Percentiles rank a stretch among this genome's conserved stretches.
These are phyloP conservation scores for Psittacula cyanocephala DNA, from an alignment of 2,113 vertebrate genomes.

Conservation along the genomic window DNA sequence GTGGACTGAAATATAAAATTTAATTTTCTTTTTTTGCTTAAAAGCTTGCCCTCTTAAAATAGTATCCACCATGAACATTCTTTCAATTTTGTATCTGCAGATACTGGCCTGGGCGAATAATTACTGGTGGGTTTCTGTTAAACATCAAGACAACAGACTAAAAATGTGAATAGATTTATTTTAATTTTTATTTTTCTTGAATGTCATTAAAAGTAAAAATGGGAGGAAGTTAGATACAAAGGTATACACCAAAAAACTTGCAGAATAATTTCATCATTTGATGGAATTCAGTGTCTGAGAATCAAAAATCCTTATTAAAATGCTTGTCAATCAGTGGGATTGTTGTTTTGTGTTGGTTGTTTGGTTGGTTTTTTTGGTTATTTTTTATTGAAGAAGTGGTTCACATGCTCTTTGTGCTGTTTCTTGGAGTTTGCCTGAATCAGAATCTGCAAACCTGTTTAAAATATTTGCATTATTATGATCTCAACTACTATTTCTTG, in stretches of 20 bases:
- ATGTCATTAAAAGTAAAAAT: not conserved
- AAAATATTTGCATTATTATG: not conserved
- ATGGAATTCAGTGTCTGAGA: not conserved
- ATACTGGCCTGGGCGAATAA: not conserved
- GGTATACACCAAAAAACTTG: not conserved
- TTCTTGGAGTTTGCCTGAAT: not conserved
- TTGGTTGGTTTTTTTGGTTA: not conserved
- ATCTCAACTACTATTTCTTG: not conserved
- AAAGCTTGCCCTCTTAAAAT: not conserved
- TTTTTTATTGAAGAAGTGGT: not conserved
- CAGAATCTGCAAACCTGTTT: not conserved
- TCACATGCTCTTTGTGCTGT: not conserved
- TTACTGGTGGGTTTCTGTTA: not conserved
- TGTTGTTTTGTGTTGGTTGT: not conserved
- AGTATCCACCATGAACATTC: not conserved
- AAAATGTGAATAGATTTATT: not conserved
- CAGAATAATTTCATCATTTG: not conserved
- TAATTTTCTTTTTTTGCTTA: not conserved
- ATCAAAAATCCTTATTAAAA: not conserved
- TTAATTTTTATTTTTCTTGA: not conserved
- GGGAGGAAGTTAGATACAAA: not conserved
- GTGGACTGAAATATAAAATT: not conserved
- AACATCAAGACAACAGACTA: not conserved
- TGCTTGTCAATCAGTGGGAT: not conserved
- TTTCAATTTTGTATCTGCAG: not conserved